phyloP scores from a whole-genome alignment of 2,113 vertebrate genomes.

The Bos javanicus region DNA sequence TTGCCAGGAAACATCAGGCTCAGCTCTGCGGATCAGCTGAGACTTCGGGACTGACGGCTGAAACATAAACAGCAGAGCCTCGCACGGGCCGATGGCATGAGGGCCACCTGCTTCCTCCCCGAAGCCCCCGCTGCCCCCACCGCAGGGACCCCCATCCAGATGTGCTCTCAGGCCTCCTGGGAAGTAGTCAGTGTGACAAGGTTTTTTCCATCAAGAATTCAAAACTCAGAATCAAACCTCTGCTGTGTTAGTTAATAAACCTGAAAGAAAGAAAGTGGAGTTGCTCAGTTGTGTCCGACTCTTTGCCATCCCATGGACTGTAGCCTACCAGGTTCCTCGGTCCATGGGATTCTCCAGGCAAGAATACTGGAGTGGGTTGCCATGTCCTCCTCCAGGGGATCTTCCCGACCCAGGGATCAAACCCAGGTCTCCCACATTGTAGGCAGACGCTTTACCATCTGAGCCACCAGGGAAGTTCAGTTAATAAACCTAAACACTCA shows the following conservation, averaged over 20 bases:
- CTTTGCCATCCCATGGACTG: accelerated
- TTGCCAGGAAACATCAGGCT: not conserved
- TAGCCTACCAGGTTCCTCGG: accelerated
- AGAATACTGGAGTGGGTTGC: not conserved
- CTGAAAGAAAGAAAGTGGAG: not conserved
- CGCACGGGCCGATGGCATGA: accelerated
- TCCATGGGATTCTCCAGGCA: not conserved
- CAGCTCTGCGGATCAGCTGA: not conserved
- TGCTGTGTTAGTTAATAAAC: not conserved
- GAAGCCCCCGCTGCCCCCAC: accelerated
- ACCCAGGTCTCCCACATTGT: not conserved
- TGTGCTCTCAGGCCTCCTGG: not conserved
- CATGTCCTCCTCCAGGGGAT: not conserved
- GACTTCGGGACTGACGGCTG: accelerated
- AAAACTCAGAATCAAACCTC: not conserved
- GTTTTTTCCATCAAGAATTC: not conserved
- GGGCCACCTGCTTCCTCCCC: accelerated
- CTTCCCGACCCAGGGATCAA: not conserved
- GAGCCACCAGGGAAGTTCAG: not conserved
- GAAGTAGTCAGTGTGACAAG: not conserved
- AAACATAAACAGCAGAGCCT: accelerated
- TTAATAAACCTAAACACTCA: not conserved
- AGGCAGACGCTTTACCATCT: not conserved
- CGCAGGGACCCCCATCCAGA: accelerated
- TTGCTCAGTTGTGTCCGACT: not conserved